A percentile compares a stretch with the other conserved stretches of the same genome.
These are phyloP conservation scores for Buceros bicornis DNA, from an alignment of 2,797 vertebrate genomes.

Conservation along the genomic window DNA sequence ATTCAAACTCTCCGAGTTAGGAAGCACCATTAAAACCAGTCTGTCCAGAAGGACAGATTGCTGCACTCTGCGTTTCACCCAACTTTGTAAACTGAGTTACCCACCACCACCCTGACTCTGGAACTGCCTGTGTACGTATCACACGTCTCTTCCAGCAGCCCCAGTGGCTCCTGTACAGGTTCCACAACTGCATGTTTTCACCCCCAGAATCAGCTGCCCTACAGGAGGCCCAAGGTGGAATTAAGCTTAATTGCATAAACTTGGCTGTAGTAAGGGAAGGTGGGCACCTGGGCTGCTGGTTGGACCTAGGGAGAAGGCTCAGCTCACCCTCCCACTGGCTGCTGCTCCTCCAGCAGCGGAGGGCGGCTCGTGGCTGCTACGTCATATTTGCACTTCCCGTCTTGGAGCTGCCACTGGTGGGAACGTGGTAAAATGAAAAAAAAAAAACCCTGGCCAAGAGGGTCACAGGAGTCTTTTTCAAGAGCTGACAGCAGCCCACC, in stretches of 20 bases:
- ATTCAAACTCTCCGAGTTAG: not conserved
- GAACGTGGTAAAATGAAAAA: not conserved
- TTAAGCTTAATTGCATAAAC: not conserved
- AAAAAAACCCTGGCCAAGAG: not conserved
- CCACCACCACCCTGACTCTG: not conserved
- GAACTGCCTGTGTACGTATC: not conserved
- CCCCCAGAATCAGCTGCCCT: not conserved
- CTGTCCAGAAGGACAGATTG: not conserved
- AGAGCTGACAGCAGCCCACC: not conserved
- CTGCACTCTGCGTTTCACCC: not conserved
- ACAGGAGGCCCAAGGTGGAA: not conserved
- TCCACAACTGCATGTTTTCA: accelerated
- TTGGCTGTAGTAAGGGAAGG: not conserved
- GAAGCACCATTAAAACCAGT: not conserved
- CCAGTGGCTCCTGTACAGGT: not conserved
- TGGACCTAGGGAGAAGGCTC: not conserved
- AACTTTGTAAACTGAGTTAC: accelerated
- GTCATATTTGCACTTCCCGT: not conserved
- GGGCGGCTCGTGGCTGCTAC: not conserved
- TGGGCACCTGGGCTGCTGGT: too few relatives aligned
- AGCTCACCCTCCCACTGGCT: too few relatives aligned
- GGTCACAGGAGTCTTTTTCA: not conserved
- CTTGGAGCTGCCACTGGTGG: not conserved
- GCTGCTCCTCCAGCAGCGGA: not conserved
- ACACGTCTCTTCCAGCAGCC: not conserved